phyloP scores from a whole-genome alignment of 2,113 vertebrate species.

The Carassius carassius region DNA sequence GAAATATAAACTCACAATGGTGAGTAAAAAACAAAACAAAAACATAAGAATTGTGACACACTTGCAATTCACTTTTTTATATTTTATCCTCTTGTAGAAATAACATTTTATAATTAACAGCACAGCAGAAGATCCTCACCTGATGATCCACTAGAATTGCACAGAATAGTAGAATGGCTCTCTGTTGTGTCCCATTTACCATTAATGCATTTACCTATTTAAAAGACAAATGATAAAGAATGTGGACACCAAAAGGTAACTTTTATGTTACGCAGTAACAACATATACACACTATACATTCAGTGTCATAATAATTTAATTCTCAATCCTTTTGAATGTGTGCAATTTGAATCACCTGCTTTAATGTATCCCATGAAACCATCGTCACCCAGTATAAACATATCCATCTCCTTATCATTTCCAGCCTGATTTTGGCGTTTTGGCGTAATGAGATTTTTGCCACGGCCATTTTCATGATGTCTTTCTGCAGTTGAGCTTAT shows the following conservation, averaged over 20 bases:
- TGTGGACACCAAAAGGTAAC: background rate
- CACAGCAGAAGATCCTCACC: background rate
- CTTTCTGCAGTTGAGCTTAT: too few relatives aligned
- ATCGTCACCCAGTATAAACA: background rate
- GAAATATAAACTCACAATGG: too few relatives aligned
- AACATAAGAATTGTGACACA: too few relatives aligned
- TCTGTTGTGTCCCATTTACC: fast-evolving
- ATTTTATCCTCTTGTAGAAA: too few relatives aligned
- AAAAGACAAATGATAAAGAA: background rate
- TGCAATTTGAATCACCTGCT: slow-evolving; percentile 7
- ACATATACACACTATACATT: background rate
- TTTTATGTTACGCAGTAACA: background rate
- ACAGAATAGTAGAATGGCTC: background rate
- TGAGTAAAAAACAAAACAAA: too few relatives aligned
- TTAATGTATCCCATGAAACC: background rate
- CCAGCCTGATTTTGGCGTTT: too few relatives aligned
- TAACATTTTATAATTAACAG: too few relatives aligned
- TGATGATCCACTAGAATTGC: background rate
- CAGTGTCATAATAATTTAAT: background rate
- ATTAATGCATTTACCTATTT: background rate
- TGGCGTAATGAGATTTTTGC: too few relatives aligned
- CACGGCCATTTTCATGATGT: too few relatives aligned
- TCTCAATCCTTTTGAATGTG: background rate
- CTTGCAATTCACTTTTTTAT: too few relatives aligned
- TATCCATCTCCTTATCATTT: fast-evolving